Base-by-base conservation (phyloP, 1,140 invertebrate genomes). In the Octopus bimaculoides region DNA sequence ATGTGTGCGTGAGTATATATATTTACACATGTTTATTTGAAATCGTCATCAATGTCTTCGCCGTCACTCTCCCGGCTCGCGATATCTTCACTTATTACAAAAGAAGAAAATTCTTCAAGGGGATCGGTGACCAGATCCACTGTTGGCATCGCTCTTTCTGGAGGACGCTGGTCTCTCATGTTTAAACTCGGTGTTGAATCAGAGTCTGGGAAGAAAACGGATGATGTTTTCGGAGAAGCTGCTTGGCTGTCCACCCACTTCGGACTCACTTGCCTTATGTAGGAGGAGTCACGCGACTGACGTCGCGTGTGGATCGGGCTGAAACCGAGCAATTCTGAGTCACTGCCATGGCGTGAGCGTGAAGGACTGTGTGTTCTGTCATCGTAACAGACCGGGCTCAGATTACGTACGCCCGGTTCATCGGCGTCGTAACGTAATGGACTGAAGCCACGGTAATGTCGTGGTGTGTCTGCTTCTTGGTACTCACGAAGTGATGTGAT, bases 151-250 rank as follows among this genome's bases (percentile, higher is more conserved):
- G 77, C 74, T 41, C 80, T 77, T 61, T 80, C 79, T 20, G 82
- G 78, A 26, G 82, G 78, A n/a, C 71, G 79, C 5, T 17, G 56
- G 54, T 84, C 83, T 26, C 82, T 78, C 77, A 82, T 78, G 54
- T 79, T 80, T 56, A 78, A 77, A 80, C 75, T 85, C 52, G 55
- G 85, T 5, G 80, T 82, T 52, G 82, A 82, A 66, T 87, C 87
- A 3, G 84, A 78, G 54, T 88, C 87, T 0, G 87, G 82, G 82
- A 88, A 88, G 80, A 88, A 88, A 14, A 81, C 82, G 26, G 82
- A 79, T 5, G 84, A 78, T 0, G 83, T 84, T n/a, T 87, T 71
- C 17, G 87, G 87, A 78, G 86, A 87, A 4, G 86, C 79, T n/a
- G 85, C 81, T 17, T 84, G 75, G 79, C 87, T 87, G 73, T 88